Evolutionary conservation across 2,797 vertebrate species (phyloP).

Genomic region (Aphelocoma californica): DNA sequence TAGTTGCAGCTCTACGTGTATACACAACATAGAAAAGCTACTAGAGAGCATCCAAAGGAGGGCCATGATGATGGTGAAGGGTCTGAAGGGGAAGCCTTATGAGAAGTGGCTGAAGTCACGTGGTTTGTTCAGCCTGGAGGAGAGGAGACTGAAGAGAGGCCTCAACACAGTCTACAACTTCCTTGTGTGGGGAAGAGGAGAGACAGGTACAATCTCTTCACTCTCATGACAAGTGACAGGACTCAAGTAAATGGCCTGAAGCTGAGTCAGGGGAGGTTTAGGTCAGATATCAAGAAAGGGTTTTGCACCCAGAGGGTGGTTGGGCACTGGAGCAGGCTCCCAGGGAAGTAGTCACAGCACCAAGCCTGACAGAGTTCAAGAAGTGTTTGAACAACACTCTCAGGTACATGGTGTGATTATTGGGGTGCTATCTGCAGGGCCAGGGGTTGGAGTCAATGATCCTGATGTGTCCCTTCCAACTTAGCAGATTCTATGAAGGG

Average conservation of each 20-base stretch:
- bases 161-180: not conserved
- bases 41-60: not conserved
- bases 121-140: not conserved
- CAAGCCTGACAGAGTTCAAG: not conserved
- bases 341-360: not conserved
- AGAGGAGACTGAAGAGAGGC: not conserved
- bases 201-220: not conserved
- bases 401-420: not conserved
- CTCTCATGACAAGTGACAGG: not conserved
- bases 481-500: not conserved
- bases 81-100: not conserved
- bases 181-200: not conserved
- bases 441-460: rapidly evolving
- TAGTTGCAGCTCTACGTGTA: not conserved
- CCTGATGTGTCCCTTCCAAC: not conserved
- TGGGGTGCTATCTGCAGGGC: not conserved
- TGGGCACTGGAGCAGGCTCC: not conserved
- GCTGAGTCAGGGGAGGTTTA: not conserved
- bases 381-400: not conserved
- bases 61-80: not conserved
- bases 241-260: not conserved
- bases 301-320: not conserved
- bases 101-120: not conserved
- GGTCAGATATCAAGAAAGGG: rapidly evolving
- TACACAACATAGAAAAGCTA: not conserved